These are phyloP conservation scores for Petrolisthes cinctipes DNA, from an alignment of 2,888 invertebrate species.

Conservation along the genomic window DNA sequence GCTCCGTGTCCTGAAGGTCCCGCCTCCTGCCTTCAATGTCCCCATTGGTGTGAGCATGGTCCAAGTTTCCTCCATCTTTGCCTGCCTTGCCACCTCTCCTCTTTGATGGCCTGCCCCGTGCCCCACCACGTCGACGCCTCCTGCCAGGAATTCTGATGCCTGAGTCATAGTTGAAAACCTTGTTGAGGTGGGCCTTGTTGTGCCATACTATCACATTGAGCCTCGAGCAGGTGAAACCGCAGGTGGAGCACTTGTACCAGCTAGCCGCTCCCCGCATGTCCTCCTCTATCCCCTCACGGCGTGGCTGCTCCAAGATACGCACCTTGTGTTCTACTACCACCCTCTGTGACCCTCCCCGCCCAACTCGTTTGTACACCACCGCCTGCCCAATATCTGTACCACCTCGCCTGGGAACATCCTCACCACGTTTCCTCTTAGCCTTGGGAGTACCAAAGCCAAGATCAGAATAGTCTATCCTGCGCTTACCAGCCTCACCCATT, in stretches of 20 bases:
- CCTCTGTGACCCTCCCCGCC: constrained; percentile 29
- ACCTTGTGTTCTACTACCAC: constrained; percentile 58
- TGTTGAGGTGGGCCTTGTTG: constrained; percentile 63
- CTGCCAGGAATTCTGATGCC: constrained; percentile 62
- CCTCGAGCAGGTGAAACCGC: constrained; percentile 61
- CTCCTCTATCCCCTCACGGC: constrained; percentile 48
- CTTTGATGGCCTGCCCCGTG: constrained; percentile 24
- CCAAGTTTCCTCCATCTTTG: constrained; percentile 35
- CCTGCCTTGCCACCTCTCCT: constrained; percentile 44
- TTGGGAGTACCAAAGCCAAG: constrained; percentile 70
- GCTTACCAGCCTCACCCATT: constrained; percentile 68
- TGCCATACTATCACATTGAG: constrained; percentile 65
- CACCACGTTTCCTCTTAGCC: constrained; percentile 59
- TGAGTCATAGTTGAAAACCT: constrained; percentile 60
- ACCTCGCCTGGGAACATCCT: constrained; percentile 26
- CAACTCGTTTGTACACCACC: constrained; percentile 59
- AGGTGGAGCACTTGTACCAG: constrained; percentile 59
- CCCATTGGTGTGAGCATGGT: constrained; percentile 63
- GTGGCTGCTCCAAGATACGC: constrained; percentile 62
- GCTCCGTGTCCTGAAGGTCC: constrained; percentile 52
- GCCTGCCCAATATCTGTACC: constrained; percentile 62
- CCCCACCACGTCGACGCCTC: constrained; percentile 40
- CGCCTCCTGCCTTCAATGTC: constrained; percentile 36
- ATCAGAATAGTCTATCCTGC: constrained; percentile 72
- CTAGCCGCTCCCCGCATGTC: constrained; percentile 44